A percentile compares a stretch with the other conserved stretches of the same genome.
Evolutionary conservation across 2,797 vertebrate genomes (phyloP).

Genomic region (Sebastes glaucus): DNA sequence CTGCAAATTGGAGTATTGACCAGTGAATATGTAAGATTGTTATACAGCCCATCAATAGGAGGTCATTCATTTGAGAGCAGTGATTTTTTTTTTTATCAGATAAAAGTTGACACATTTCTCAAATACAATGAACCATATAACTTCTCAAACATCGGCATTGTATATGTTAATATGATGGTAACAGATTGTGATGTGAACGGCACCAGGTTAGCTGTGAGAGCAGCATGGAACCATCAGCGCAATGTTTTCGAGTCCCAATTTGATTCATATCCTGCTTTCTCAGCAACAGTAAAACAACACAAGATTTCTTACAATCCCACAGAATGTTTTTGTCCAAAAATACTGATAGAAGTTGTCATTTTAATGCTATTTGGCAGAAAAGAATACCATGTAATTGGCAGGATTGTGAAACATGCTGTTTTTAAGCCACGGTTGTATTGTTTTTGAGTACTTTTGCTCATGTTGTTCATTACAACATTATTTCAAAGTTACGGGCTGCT

Average conservation of each 20-base stretch:
- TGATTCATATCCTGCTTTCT: slow-evolving; percentile 18
- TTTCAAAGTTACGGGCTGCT: slow-evolving; percentile 43
- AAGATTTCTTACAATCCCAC: slow-evolving; percentile 32
- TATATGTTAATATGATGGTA: background rate
- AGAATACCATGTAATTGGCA: slow-evolving; percentile 32
- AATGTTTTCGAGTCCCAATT: background rate
- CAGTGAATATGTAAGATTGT: background rate
- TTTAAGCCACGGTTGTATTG: slow-evolving; percentile 30
- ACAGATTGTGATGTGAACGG: background rate
- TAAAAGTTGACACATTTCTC: background rate
- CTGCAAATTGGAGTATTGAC: background rate
- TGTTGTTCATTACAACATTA: slow-evolving; percentile 48
- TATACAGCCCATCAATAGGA: background rate
- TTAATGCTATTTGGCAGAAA: slow-evolving; percentile 47
- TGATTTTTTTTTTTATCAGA: background rate
- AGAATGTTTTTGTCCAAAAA: slow-evolving; percentile 17
- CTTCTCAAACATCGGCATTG: background rate
- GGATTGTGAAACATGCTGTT: slow-evolving; percentile 38
- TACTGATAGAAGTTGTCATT: slow-evolving; percentile 39
- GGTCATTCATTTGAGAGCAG: background rate
- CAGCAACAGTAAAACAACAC: slow-evolving; percentile 8
- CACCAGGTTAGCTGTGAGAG: slow-evolving; percentile 12
- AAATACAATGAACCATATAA: background rate
- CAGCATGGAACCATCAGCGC: slow-evolving; percentile 37
- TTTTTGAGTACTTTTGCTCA: slow-evolving; percentile 31